Evolutionary conservation across 2,113 vertebrate species (phyloP), one percentile per base, ranked within the genome.

Genomic region (Oreochromis tanganicae): DNA sequence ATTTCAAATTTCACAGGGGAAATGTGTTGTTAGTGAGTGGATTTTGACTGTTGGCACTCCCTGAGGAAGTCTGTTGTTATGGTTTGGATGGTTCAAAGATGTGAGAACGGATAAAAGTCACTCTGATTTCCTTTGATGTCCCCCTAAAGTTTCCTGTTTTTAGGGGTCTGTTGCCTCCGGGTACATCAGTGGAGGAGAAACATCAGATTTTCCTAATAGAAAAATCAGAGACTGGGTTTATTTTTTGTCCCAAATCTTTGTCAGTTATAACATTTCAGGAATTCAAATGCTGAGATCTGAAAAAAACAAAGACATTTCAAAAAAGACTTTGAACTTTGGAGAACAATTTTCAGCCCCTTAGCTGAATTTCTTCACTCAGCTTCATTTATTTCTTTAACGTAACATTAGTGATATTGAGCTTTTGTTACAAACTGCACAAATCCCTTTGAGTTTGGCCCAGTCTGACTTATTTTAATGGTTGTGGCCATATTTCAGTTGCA

Each of bases 121-220:
- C 13, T 83, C 4, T 55, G 6, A 84, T 9, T 16, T 86, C 59
- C 71, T 43, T 93, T 96, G 97, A 98, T 91, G 97, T 82, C 8
- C 10, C 10, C 5, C 10, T 83, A n/a, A 68, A 61, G 50, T 82
- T 85, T 84, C 48, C 78, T 83, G 10, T 32, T 68, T 82, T 55
- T 63, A 32, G 12, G 54, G 11, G 5, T 85, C 38, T 80, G 56
- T 78, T 84, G 55, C 55, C n/a, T 68, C 50, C 17, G 7, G 50
- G 27, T 63, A 5, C 13, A 27, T 36, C 43, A 7, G 12, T 27
- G n/a, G 50, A 56, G 6, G 34, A 27, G n/a, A 66, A 59, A 52
- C 14, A 55, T 71, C 16, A 14, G 54, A 41, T 4, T 24, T 7
- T 12, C 56, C 54, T 5, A 43, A 63, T 24, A 55, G 11, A 3